A percentile compares a stretch with the other conserved stretches of the same genome.
phyloP scores from a whole-genome alignment of 1,140 invertebrate genomes.

The Chymomyza costata region DNA sequence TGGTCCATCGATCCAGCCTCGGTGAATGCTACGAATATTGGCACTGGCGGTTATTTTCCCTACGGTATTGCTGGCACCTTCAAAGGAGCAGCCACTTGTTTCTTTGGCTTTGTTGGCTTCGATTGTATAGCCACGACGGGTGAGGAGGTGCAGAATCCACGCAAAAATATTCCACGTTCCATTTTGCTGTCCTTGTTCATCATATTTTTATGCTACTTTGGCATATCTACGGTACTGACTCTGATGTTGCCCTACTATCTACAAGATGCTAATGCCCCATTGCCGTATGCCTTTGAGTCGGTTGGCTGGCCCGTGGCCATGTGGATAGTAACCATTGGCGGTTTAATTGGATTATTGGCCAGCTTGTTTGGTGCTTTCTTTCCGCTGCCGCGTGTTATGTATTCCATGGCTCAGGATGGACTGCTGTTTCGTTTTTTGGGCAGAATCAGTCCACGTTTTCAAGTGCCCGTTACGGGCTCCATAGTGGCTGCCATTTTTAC shows the following conservation, averaged over 20 bases:
- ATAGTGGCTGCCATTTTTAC: constrained; percentile 81
- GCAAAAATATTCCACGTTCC: constrained; percentile 89
- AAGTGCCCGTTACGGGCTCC: constrained; percentile 85
- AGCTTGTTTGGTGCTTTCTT: constrained; percentile 90
- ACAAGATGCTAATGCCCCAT: constrained; percentile 81
- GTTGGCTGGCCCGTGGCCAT: constrained; percentile 82
- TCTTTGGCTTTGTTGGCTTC: constrained; percentile 96
- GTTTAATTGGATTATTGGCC: constrained; percentile 83
- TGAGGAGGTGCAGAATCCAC: constrained; percentile 88
- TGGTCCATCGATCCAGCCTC: constrained; percentile 37
- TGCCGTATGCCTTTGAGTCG: constrained; percentile 83
- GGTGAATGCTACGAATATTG: constrained; percentile 44
- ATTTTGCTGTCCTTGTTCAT: constrained; percentile 88
- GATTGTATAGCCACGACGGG: constrained; percentile 87
- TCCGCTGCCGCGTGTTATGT: constrained; percentile 88
- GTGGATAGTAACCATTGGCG: constrained; percentile 87
- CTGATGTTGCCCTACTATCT: constrained; percentile 89
- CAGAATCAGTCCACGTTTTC: constrained; percentile 80
- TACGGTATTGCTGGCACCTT: constrained; percentile 81
- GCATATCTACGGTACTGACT: constrained; percentile 88
- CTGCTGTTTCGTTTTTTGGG: constrained; percentile 86
- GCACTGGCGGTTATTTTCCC: constrained; percentile 81
- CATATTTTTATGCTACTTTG: constrained; percentile 89
- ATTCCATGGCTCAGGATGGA: constrained; percentile 91
- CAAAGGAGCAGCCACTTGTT: constrained; percentile 92